Evolutionary conservation across 2,888 invertebrate genomes (phyloP), one percentile per base, ranked within the genome.

Genomic region (Ypsolopha scabrella): DNA sequence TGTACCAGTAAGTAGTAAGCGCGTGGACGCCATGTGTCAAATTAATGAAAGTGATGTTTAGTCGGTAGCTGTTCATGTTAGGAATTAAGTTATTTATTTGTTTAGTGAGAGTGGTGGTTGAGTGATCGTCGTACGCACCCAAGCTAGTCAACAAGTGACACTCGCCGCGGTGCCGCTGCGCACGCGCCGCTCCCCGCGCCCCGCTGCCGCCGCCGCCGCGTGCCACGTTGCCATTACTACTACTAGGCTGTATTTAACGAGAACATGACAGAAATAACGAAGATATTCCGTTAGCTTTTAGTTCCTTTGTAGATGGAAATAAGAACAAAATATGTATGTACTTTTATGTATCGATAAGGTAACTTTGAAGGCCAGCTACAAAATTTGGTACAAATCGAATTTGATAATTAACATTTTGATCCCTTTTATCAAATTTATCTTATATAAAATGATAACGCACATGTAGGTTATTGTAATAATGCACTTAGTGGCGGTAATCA

Each of bases 81-180:
- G 68, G 39, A 50, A 53, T 57, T 82, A 81, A 82, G 80, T 83
- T 79, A 85, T 85, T 85, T 85, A 85, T 85, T 83, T 79, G 70
- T 69, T 68, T 80, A 80, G 83, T 76, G 79, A 80, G 77, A 70
- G 63, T 73, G 65, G 70, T 67, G 72, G 70, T 72, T 72, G 65
- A 62, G 69, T 65, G 72, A 73, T 75, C 68, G 72, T 71, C 65
- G 70, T 79, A 75, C 77, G 80, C 79, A 80, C 82, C 74, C 70
- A 74, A 82, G 82, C 85, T 83, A 85, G 83, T 85, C 83, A 83
- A 69, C 68, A 61, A 61, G 81, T 71, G 81, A 73, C 73, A 65
- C 69, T 10, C 57, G 63, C 64, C 57, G 55, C 58, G 51, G 56
- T 54, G 51, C 52, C 59, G 60, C 61, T 61, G 61, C 57, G 60